Base-by-base conservation (phyloP, 53 echinoderm and acorn worm genomes). In the Luidia sarsii region DNA sequence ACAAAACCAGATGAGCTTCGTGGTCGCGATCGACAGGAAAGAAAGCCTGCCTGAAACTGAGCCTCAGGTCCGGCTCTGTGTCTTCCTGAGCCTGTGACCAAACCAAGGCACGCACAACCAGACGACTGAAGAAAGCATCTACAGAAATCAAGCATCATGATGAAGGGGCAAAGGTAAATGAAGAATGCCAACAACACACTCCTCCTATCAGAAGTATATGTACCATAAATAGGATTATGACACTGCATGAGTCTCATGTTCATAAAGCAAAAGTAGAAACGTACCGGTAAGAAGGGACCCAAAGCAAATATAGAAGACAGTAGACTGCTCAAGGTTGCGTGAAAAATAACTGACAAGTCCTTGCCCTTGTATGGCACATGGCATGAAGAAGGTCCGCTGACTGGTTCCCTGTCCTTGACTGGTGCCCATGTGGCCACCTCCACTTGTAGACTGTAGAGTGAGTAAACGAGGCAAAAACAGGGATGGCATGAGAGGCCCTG, bases 21-120 rank as follows among this genome's bases (percentile, higher is more conserved):
- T 91, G 91, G 21, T 91, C 91, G 8, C 43, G 50, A 29, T 91
- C 87, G 52, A 80, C 36, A 39, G 75, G 75, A 73, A 91, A 91
- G 22, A 80, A 25, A 11, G 66, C 84, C 18, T 71, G 61, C 31
- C 87, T 64, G 60, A 70, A 53, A 56, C 56, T 80, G 19, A 91
- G 61, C 22, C 71, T 83, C 15, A 87, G 87, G 38, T 87, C 83
- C 21, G 79, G 87, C 33, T 87, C 91, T 57, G 38, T 64, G 0
- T 81, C 87, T 6, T 83, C 87, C 52, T 88, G 68, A 20, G 79
- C 68, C 61, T 91, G 91, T 23, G 87, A 77, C 91, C 91, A 91
- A 14, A 79, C 67, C 14, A 91, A 67, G 6, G 80, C 60, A 51
- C 84, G 80, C 27, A 87, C 88, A 45, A 91, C 52, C 34, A 91